Evolutionary conservation across 2,797 vertebrate species (phyloP), one percentile per base, ranked within the genome.

Genomic region (Hippopotamyrus pictus): DNA sequence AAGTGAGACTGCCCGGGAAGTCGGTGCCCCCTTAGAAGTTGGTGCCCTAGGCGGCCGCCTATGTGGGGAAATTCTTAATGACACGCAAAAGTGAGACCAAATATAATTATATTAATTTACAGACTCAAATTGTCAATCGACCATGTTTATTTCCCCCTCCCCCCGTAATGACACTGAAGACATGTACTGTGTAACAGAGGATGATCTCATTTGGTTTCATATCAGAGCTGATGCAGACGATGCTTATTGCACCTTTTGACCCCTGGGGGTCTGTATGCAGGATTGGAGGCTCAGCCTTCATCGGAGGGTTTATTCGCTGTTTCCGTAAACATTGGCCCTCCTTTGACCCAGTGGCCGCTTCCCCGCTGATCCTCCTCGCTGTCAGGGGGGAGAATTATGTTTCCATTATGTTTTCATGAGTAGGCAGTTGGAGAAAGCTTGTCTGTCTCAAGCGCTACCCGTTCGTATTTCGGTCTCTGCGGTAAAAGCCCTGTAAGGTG

Each of bases 351-450:
- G 9, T 50, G 29, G 22, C n/a, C 14, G 29, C 22, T 12, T 19
- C 14, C 51, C 69, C 14, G 12, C 7, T 46, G 76, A 11, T 82
- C 41, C 76, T n/a, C 76, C 14, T 46, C 19, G 33, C 82, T 87
- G 86, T 37, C 53, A 19, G 33, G 25, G 86, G 33, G 33, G 86
- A 57, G 86, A 57, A 33, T 87, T 57, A 29, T 51, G 50, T 87
- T 87, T 54, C 86, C 51, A 87, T 87, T 87, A 87, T 33, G 7
- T 33, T 59, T 87, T 87, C 53, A 87, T 87, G 86, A 87, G 86
- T 7, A 87, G 51, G 25, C 29, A n/a, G 50, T 57, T 57, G 51
- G 53, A 87, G 53, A 41, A 57, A 87, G 53, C 51, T 53, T 86
- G 85, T 57, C 86, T 87, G 86, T 85, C 22, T 14, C 82, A 62